Conservation (phyloP, 2,888 invertebrate species). For the Ormyrus pomaceus region DNA sequence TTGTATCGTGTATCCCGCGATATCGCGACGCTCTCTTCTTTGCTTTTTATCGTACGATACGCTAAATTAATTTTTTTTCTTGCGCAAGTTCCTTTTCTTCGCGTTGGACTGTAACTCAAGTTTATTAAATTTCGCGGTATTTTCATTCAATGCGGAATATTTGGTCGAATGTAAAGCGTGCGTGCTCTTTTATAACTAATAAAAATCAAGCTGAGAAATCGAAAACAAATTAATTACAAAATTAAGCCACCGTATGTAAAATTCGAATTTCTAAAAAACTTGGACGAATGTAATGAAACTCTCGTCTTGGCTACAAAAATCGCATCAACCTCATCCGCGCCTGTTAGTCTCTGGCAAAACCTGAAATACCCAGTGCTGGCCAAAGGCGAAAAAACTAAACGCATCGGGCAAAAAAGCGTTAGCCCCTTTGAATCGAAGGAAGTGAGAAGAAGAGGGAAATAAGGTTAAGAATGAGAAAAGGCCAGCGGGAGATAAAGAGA, state of each 20-base stretch:
- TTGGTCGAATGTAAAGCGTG: no score
- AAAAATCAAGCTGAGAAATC: no score
- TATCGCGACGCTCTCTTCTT: neutral
- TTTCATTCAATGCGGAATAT: no score
- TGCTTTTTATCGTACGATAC: neutral
- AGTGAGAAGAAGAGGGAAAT: neutral
- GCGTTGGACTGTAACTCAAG: no score
- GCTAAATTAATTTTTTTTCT: no score
- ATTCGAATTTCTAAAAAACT: no score
- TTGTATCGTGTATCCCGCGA: slow-evolving; percentile 4
- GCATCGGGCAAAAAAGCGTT: slow-evolving; percentile 16
- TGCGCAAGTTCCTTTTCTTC: no score
- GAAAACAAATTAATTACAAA: no score
- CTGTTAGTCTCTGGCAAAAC: slow-evolving; percentile 35
- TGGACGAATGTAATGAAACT: no score
- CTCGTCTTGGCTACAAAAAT: neutral
- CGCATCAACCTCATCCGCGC: neutral
- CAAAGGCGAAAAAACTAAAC: neutral
- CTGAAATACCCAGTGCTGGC: neutral
- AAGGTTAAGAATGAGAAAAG: slow-evolving; percentile 1
- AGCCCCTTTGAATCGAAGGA: neutral
- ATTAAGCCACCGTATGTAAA: no score
- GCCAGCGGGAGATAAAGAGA: slow-evolving; percentile 16
- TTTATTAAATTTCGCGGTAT: no score
- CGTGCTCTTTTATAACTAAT: no score